Evolutionary conservation across 1,140 invertebrate genomes (phyloP).

Genomic region (Lepidurus apus): DNA sequence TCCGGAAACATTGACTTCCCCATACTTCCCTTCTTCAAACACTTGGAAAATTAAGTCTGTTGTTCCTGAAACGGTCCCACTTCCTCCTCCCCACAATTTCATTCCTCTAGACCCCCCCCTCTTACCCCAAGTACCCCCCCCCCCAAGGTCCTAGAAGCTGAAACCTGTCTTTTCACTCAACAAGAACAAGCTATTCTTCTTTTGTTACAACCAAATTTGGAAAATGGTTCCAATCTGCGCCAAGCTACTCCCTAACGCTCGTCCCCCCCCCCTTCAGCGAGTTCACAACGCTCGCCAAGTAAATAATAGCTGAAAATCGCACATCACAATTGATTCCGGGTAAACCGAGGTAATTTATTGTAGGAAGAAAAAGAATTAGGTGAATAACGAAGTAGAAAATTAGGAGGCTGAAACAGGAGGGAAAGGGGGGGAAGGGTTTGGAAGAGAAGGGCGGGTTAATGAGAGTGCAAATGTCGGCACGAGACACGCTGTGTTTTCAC

Average conservation of each 20-base stretch:
- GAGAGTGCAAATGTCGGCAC: constrained; percentile 20
- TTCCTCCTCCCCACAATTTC: background rate
- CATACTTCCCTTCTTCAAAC: constrained; percentile 16
- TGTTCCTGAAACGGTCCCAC: constrained; percentile 12
- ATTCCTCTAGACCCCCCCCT: background rate
- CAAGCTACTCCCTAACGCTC: background rate
- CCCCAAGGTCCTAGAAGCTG: background rate
- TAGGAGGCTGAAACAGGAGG: background rate
- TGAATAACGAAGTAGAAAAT: constrained; percentile 19
- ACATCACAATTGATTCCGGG: background rate
- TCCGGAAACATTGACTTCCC: constrained; percentile 9
- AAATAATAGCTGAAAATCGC: background rate
- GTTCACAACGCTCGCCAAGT: background rate
- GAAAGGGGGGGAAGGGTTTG: background rate
- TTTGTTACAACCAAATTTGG: constrained; percentile 22
- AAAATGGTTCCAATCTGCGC: background rate
- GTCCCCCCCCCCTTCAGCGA: background rate
- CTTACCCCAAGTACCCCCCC: background rate
- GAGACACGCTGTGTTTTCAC: constrained; percentile 21
- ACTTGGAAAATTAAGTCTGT: constrained; percentile 15
- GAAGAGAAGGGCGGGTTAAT: constrained; percentile 18
- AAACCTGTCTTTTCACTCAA: constrained; percentile 22
- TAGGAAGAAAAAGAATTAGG: background rate
- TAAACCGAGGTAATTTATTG: background rate
- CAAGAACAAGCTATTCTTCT: constrained; percentile 22